Evolutionary conservation across 2,888 invertebrate genomes (phyloP).

Genomic region (Cacoxenus indagator): DNA sequence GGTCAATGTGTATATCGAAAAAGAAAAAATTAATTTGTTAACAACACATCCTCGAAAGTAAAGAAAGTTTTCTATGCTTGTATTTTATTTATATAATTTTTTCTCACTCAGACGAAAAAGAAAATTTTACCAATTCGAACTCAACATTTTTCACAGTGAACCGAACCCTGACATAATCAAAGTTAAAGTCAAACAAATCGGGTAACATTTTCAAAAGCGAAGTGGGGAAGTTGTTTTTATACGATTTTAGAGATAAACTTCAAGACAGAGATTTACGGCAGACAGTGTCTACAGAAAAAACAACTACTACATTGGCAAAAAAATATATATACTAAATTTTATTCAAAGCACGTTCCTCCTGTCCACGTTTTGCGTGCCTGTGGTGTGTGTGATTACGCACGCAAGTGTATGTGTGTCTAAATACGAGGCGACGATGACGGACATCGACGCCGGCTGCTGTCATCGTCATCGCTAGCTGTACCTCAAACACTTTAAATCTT

Average conservation of each 20-base stretch:
- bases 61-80: too few species aligned
- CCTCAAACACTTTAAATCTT: constrained; percentile 41
- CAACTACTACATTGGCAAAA: not conserved
- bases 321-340: constrained; percentile 30
- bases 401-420: too few species aligned
- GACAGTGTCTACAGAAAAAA: constrained; percentile 26
- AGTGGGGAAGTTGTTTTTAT: constrained; percentile 48
- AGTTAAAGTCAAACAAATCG: not conserved
- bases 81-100: too few species aligned
- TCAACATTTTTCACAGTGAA: not conserved
- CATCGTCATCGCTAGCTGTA: constrained; percentile 50
- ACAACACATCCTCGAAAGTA: too few species aligned
- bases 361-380: not conserved
- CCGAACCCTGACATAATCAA: too few species aligned
- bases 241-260: constrained; percentile 57
- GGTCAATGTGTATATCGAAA: too few species aligned
- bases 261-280: constrained; percentile 43
- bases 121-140: not conserved
- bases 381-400: too few species aligned
- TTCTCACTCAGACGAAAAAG: too few species aligned
- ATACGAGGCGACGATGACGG: too few species aligned
- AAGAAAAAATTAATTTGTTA: too few species aligned
- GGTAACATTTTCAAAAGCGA: not conserved
- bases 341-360: constrained; percentile 59
- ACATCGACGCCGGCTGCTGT: too few species aligned